Evolutionary conservation across 2,797 vertebrate genomes (phyloP), one percentile per base, ranked within the genome.

Genomic region (Acanthurus tractus): DNA sequence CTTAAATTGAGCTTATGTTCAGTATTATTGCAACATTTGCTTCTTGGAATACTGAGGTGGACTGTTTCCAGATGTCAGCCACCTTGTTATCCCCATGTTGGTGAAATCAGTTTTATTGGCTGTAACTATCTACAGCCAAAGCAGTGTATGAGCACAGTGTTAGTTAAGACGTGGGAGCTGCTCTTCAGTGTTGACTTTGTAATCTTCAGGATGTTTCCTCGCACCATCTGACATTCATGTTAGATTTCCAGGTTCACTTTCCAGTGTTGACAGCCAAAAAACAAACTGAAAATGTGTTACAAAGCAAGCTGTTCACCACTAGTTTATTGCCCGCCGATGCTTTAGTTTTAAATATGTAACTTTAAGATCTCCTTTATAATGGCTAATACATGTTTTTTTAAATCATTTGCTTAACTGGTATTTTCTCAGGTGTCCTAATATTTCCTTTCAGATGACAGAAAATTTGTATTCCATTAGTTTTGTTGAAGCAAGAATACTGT

Each of bases 401-500:
- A 23, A 8, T 36, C 3, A n/a, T 65, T 14, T 49, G 3, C 55
- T 50, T 73, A 3, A 49, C 22, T 20, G 18, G 29, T 20, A 29
- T 12, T 42, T 17, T 68, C 20, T 58, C 1, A 57, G 25, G 17
- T 73, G 36, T 63, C 10, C 38, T 1, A n/a, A 54, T 7, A 45
- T 48, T 50, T 55, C 14, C 22, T 62, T 17, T 36, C 3, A 65
- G 3, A 50, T 54, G 52, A 34, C 9, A 70, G 17, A 56, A n/a
- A 53, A 48, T 22, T 25, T 7, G 8, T 53, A 64, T 64, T 54
- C 20, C 6, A 49, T 8, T 72, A 48, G 8, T 70, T 17, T 57
- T 61, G 25, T 57, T 74, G 53, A 63, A 46, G 62, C 1, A 34
- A 34, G 29, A 10, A 71, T 42, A 34, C 40, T 70, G 63, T 75